A percentile compares a stretch with the other conserved stretches of the same genome.
Evolutionary conservation across 2,113 vertebrate genomes (phyloP).

Genomic region (Panurus biarmicus): DNA sequence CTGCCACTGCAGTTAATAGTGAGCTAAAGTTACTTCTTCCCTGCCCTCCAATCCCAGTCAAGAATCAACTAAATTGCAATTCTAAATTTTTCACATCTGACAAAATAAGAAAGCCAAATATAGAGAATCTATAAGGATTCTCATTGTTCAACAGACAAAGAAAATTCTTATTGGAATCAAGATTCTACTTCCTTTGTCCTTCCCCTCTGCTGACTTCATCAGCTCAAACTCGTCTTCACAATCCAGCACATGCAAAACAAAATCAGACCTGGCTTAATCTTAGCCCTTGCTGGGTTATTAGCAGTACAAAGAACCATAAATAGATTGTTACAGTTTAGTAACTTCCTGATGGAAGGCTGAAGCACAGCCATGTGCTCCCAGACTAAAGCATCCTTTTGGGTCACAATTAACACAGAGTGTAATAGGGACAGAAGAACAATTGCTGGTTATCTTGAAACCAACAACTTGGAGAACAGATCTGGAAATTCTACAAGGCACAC

Average conservation of each 20-base stretch:
- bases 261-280: constrained; percentile 36
- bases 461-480: background rate
- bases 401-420: background rate
- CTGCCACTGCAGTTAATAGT: background rate
- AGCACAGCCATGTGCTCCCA: constrained; percentile 25
- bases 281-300: constrained; percentile 10
- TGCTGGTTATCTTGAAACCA: background rate
- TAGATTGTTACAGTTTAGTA: constrained; percentile 35
- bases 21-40: background rate
- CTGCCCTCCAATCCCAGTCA: no score
- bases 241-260: background rate
- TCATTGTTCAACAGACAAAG: constrained; percentile 17
- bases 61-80: background rate
- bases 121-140: constrained; percentile 18
- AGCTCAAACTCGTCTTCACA: background rate
- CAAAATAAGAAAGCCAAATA: background rate
- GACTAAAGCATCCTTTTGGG: background rate
- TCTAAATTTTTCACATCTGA: background rate
- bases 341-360: constrained; percentile 36
- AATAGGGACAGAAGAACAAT: background rate
- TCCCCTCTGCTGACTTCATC: constrained; percentile 54
- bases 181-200: constrained; percentile 47
- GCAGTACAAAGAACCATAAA: constrained; percentile 55
- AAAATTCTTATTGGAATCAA: constrained; percentile 47
- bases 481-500: background rate